Base-by-base conservation (phyloP, 2,113 vertebrate species). In the Picathartes gymnocephalus region DNA sequence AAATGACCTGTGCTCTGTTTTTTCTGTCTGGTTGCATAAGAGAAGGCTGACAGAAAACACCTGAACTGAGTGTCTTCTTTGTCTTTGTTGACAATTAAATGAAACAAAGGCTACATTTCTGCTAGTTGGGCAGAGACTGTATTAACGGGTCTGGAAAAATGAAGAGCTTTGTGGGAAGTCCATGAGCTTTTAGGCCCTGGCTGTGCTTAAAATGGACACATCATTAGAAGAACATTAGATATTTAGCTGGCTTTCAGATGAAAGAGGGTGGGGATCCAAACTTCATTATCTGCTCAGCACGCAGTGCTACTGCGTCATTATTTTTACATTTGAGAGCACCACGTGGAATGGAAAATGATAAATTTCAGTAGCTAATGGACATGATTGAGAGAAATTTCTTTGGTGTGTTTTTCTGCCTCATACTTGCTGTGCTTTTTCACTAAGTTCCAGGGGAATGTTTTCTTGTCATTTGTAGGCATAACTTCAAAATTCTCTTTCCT, bases 191-290 rank as follows among this genome's bases (percentile, higher is more conserved):
- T 39, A 73, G 48, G 53, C 39, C 22, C 74, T 45, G 12, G 27
- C 65, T 93, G 77, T 84, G 77, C 44, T 76, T 90, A 27, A 81
- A 81, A 93, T 61, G 70, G 74, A 44, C 69, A 37, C 21, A 35
- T 69, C 33, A 22, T 88, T 65, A 77, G 12, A 53, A 1, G 3
- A 73, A 61, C 12, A 5, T 66, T 21, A 56, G 68, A 58, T 50
- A 58, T 13, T 78, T 21, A 71, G 64, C 30, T 61, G 86, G 74
- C 50, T 76, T 95, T 74, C 58, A 53, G 87, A 71, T 2, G n/a
- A 51, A 77, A 44, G 57, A 88, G 60, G 33, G 14, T 70, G 50
- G 42, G 37, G 25, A 25, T 66, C 71, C 66, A 82, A 91, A 90
- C 10, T 73, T 77, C 45, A 57, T 76, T 89, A 91, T 57, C 66